Conservation (phyloP, 2,888 invertebrate genomes). For the Crocallis elinguaria region DNA sequence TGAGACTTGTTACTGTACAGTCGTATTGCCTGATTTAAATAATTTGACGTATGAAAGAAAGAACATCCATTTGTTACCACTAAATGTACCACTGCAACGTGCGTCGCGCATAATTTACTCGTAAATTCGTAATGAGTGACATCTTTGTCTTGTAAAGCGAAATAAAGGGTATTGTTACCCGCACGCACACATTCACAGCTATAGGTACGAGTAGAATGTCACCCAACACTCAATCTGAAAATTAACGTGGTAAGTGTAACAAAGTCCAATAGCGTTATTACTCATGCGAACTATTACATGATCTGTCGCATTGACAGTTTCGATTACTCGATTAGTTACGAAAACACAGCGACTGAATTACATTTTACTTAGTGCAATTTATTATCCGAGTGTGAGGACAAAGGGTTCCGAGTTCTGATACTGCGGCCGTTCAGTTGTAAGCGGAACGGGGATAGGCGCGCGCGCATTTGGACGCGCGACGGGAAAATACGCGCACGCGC, state of each 20-base stretch:
- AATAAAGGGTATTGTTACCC: conserved; percentile 53
- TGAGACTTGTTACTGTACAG: background rate
- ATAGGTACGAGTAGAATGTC: conserved; percentile 34
- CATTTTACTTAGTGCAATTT: conserved; percentile 32
- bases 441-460: conserved; percentile 47
- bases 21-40: background rate
- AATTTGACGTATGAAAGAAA: conserved; percentile 7
- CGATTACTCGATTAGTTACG: conserved; percentile 6
- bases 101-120: conserved; percentile 15
- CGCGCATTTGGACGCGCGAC: conserved; percentile 66
- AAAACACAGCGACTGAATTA: conserved; percentile 9
- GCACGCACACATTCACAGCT: conserved; percentile 25
- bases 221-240: conserved; percentile 52
- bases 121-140: conserved; percentile 18
- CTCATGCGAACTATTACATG: no score
- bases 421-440: conserved; percentile 43
- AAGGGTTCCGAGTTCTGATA: conserved; percentile 50
- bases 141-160: conserved; percentile 29
- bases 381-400: conserved; percentile 55
- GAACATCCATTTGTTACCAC: conserved; percentile 17
- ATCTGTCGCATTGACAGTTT: conserved; percentile 4
- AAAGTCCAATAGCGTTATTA: no score
- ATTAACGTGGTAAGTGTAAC: no score
- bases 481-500: conserved; percentile 59
- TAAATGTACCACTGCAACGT: background rate